Evolutionary conservation across 2,888 invertebrate species (phyloP), one percentile per base, ranked within the genome.

Genomic region (Scelioninae gen. 2): DNA sequence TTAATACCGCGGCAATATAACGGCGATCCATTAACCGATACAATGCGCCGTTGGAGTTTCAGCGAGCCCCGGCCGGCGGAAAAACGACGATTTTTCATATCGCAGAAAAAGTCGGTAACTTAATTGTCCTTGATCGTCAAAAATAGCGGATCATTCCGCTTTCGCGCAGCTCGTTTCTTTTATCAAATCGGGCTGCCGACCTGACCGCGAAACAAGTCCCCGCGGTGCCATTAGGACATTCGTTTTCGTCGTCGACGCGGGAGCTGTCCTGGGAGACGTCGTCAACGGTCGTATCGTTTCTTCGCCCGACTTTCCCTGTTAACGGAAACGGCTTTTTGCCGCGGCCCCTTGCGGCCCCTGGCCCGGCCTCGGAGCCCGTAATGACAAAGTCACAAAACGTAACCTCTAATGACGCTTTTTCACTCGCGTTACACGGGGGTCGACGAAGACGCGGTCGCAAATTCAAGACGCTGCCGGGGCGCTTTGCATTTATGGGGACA

Each of bases 161-260:
- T 76, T 67, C 52, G 60, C 67, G 67, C 50, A 60, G 70, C 64
- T 69, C 65, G 74, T 73, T 75, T 70, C 65, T 73, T 72, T 76
- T 71, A 72, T 57, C 67, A 60, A 71, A 57, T 73, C 64, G 55
- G 55, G 68, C 33, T 63, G 43, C 60, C 57, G 57, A 50, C 58
- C 69, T 72, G 68, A 73, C 78, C 76, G 74, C 78, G 80, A 77
- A 79, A 79, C 80, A 79, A 76, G 78, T 80, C 82, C 79, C 79
- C 64, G 53, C 77, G 75, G 80, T 76, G 77, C 81, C 79, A 81
- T 81, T 81, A 81, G 77, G 77, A 77, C 73, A 73, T 78, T 76
- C 74, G 77, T 78, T 77, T 78, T 77, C 78, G 72, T 75, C 63
- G 64, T 64, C 64, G 55, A 64, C 70, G 50, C 43, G 25, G 64